Base-by-base conservation (phyloP, 2,113 vertebrate species). In the Atractosteus spatula region DNA sequence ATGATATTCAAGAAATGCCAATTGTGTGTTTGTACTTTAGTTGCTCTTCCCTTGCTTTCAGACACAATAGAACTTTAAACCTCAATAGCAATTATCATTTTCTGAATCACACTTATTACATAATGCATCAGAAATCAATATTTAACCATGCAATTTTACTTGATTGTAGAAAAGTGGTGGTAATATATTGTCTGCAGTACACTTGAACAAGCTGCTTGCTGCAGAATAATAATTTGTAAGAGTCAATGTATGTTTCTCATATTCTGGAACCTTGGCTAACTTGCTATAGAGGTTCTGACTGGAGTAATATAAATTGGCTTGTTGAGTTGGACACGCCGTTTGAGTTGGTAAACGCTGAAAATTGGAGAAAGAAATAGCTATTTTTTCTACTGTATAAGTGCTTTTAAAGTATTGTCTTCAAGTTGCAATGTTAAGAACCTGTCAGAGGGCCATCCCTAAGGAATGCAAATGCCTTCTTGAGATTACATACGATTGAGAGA, bases 51-150 rank as follows among this genome's bases (percentile, higher is more conserved):
- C 29, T 65, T 42, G 7, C 62, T 43, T 41, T 13, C 64, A 12
- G 13, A 41, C 64, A 66, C 12, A 66, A 66, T 43, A 29, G 42
- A 42, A 43, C 41, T 66, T 43, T n/a, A 45, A 66, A 66, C 41
- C 64, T 65, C 41, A 43, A 65, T 65, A 65, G 62, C 42, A 65
- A 65, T 43, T 65, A 65, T 44, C 64, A 66, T 66, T 44, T 45
- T 3, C 64, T 44, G 44, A 66, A 66, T 13, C 11, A 45, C 42
- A 45, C 41, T 45, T 66, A 41, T 41, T 12, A 44, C 64, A 66
- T 51, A 51, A 51, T 51, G 47, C 47, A 51, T 51, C 47, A 7
- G 47, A 11, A 7, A 66, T 63, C 62, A 63, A 63, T 63, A 29
- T 66, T 29, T 63, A 29, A 41, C 29, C 41, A 42, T 65, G 62